phyloP scores from a whole-genome alignment of 2,888 invertebrate species.

The Enoplolaimus lenunculus region DNA sequence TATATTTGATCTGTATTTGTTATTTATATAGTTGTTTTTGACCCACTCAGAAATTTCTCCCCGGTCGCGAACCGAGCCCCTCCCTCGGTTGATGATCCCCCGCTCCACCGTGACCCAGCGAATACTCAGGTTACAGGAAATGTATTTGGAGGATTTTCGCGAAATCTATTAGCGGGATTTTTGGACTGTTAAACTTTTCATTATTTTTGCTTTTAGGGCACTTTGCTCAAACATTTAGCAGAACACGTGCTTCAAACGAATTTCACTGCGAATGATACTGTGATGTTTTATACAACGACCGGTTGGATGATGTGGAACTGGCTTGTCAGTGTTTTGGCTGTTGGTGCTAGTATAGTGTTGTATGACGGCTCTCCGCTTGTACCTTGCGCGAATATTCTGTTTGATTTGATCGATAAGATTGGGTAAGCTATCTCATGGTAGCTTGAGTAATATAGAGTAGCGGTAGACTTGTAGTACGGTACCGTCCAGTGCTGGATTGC shows the following conservation, averaged over 20 bases:
- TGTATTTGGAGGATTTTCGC: constrained; percentile 47
- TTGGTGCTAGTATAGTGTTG: constrained; percentile 46
- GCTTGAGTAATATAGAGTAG: too few relatives aligned
- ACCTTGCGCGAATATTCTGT: constrained; percentile 45
- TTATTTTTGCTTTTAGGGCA: constrained; percentile 48
- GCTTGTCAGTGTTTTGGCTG: constrained; percentile 45
- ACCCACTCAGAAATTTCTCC: too few relatives aligned
- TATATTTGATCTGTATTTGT: too few relatives aligned
- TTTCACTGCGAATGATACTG: constrained; percentile 44
- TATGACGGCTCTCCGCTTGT: constrained; percentile 50
- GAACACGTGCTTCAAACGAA: constrained; percentile 49
- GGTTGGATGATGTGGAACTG: constrained; percentile 55
- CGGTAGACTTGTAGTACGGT: too few relatives aligned
- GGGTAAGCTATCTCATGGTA: constrained; percentile 39
- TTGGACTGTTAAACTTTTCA: constrained; percentile 45
- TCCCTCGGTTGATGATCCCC: too few relatives aligned
- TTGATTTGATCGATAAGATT: constrained; percentile 45
- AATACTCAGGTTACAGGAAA: too few relatives aligned
- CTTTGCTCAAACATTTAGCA: constrained; percentile 48
- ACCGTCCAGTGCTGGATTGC: too few relatives aligned
- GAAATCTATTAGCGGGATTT: constrained; percentile 49
- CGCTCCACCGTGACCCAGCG: too few relatives aligned
- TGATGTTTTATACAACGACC: constrained; percentile 50
- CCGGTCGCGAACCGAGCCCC: too few relatives aligned
- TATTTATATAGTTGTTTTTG: too few relatives aligned